These are phyloP conservation scores for Tribolium freemani DNA, from an alignment of 2,888 invertebrate genomes.

Conservation along the genomic window DNA sequence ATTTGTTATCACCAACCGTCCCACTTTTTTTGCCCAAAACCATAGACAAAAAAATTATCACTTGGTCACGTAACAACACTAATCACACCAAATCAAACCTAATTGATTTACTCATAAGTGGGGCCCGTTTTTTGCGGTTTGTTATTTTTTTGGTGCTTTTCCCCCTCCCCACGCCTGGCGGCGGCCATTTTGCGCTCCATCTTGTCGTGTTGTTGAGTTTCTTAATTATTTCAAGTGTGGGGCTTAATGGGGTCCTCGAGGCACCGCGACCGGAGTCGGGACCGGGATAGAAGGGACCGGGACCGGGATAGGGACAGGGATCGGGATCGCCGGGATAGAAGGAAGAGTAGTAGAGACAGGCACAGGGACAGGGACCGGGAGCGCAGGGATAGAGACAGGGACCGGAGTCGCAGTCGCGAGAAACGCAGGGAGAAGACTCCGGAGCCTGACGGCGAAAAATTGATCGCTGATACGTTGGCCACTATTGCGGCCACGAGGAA, in stretches of 20 bases:
- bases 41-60: too few relatives aligned
- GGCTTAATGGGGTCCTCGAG: slow-evolving; percentile 37
- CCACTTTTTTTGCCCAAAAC: too few relatives aligned
- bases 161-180: too few relatives aligned
- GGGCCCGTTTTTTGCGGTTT: too few relatives aligned
- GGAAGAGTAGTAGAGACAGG: slow-evolving; percentile 61
- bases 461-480: slow-evolving; percentile 70
- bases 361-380: slow-evolving; percentile 65
- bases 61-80: too few relatives aligned
- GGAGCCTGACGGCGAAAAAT: slow-evolving; percentile 66
- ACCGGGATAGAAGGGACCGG: slow-evolving; percentile 58
- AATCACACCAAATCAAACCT: too few relatives aligned
- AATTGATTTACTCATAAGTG: too few relatives aligned
- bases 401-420: slow-evolving; percentile 59
- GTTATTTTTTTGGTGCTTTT: too few relatives aligned
- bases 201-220: neutral
- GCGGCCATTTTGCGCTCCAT: too few relatives aligned
- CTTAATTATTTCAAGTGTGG: too few relatives aligned
- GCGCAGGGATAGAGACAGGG: slow-evolving; percentile 62
- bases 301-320: slow-evolving; percentile 54
- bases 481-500: slow-evolving; percentile 69
- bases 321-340: slow-evolving; percentile 57
- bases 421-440: slow-evolving; percentile 56
- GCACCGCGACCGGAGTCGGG: slow-evolving; percentile 69
- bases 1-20: too few relatives aligned